These are phyloP conservation scores for Podiceps cristatus DNA, from an alignment of 2,113 vertebrate genomes.

Conservation along the genomic window DNA sequence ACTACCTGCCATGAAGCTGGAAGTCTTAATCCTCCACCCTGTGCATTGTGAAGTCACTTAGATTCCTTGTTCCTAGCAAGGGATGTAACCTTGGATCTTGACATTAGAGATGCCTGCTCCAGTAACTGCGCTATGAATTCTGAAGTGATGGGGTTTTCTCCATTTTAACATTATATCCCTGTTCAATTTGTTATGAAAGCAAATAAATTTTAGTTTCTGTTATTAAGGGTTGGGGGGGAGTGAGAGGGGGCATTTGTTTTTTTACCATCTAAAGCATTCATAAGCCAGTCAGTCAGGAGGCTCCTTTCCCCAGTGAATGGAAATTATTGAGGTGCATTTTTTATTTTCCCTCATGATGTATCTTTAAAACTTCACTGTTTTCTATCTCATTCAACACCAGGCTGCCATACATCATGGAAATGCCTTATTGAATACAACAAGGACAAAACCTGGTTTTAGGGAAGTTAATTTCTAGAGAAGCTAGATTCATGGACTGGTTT, in stretches of 20 bases:
- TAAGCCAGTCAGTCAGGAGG: background rate
- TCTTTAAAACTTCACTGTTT: background rate
- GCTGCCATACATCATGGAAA: background rate
- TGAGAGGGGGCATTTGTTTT: background rate
- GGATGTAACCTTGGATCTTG: background rate
- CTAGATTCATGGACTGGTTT: background rate
- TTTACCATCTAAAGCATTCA: background rate
- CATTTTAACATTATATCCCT: background rate
- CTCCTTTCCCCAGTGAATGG: background rate
- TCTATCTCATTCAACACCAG: background rate
- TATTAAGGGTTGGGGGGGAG: background rate
- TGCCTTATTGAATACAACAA: background rate
- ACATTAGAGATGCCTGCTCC: background rate
- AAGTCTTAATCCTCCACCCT: background rate
- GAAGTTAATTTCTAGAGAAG: background rate
- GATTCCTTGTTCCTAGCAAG: background rate
- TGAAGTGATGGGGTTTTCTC: background rate
- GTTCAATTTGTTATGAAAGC: background rate
- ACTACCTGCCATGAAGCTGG: background rate
- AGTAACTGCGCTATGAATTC: background rate
- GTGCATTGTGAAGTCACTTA: background rate
- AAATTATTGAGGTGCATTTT: background rate
- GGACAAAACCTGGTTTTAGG: background rate
- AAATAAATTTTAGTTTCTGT: background rate
- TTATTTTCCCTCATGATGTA: background rate